Evolutionary conservation across 1,140 invertebrate species (phyloP).

Genomic region (Drosophila sp.): DNA sequence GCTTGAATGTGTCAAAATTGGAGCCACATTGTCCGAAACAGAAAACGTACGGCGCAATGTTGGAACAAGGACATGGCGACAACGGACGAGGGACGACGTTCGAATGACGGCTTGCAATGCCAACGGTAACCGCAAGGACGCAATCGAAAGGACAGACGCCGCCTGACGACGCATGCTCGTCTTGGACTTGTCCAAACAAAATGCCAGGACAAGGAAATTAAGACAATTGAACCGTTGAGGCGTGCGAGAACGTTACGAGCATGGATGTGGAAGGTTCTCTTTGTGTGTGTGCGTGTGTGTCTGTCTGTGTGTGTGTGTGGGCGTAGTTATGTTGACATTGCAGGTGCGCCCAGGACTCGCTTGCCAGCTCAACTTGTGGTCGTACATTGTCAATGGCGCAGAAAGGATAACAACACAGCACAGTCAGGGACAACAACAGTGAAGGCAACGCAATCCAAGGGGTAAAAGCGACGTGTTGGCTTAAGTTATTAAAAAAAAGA

Average conservation of each 20-base stretch:
- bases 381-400: slow-evolving; percentile 72
- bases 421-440: slow-evolving; percentile 29
- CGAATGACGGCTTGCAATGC: slow-evolving; percentile 65
- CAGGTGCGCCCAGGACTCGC: slow-evolving; percentile 64
- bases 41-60: slow-evolving; percentile 69
- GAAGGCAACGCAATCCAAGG: neutral
- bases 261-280: slow-evolving; percentile 55
- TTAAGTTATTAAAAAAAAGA: slow-evolving; percentile 80
- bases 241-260: slow-evolving; percentile 58
- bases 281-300: neutral
- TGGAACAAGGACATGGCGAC: slow-evolving; percentile 19
- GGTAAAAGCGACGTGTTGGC: slow-evolving; percentile 65
- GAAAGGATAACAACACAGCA: slow-evolving; percentile 70
- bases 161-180: slow-evolving; percentile 42
- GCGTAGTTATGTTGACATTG: slow-evolving; percentile 78
- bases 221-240: slow-evolving; percentile 83
- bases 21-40: slow-evolving; percentile 82
- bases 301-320: slow-evolving; percentile 31
- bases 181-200: slow-evolving; percentile 70
- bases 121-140: slow-evolving; percentile 71
- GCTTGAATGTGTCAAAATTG: slow-evolving; percentile 83
- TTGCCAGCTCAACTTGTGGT: slow-evolving; percentile 41
- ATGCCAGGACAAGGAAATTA: slow-evolving; percentile 79
- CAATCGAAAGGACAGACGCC: slow-evolving; percentile 10
- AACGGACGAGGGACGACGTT: slow-evolving; percentile 6